Evolutionary conservation across 1,140 invertebrate species (phyloP), one percentile per base, ranked within the genome.

Genomic region (Elymnias hypermnestra): DNA sequence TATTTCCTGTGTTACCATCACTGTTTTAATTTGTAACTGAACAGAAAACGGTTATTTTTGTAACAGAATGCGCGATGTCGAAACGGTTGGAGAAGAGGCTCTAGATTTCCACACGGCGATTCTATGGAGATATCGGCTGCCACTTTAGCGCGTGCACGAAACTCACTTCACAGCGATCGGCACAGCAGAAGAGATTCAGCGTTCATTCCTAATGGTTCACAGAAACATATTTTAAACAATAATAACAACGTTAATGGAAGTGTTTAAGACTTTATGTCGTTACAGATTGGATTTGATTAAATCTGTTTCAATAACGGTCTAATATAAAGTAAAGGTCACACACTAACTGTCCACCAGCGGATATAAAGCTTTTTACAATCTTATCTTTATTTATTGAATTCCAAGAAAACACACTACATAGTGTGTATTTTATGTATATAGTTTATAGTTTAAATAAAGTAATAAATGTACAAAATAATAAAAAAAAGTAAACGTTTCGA

Each of bases 51-150:
- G n/a, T n/a, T n/a, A 33, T 10, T 13, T 0, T 15, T 45, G 5
- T 73, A 64, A 2, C 65, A 84, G 81, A 63, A 71, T 38, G 59
- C 55, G 0, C 53, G 78, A 28, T 71, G 59, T 57, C 65, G 60
- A 37, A 70, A 71, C 46, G 74, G 64, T 40, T 53, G 52, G 29
- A 42, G 78, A 35, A 62, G 77, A 25, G 75, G 77, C 18, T 82
- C 82, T 0, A 55, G 73, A 8, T 65, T 85, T 3, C 73, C 78
- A 0, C 78, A 76, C 57, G 82, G 78, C 2, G 82, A 85, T 18
- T 85, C 82, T 8, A 83, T 82, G 76, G 82, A 85, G 38, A 83
- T 85, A 40, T 82, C 82, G 4, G 78, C 81, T 7, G 70, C 81
- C 0, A 75, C 78, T 4, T 58, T 84, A 3, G 72, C 71, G 0